A percentile compares a stretch with the other conserved stretches of the same genome.
Evolutionary conservation across 1,140 invertebrate genomes (phyloP).

Genomic region (Diplogasteroides magnus): DNA sequence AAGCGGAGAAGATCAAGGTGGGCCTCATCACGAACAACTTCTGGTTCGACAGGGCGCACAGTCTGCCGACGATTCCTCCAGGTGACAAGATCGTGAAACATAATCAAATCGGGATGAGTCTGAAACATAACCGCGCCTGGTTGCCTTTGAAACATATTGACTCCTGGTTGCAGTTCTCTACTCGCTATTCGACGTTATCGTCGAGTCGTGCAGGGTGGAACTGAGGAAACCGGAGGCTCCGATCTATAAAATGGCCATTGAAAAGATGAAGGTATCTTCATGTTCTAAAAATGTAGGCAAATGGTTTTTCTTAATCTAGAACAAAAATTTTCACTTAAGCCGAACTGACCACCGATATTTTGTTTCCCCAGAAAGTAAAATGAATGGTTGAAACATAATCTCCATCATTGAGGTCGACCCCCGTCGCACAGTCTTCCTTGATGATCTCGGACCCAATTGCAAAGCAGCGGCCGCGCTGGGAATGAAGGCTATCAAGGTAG

Average conservation of each 20-base stretch:
- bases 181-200: constrained; percentile 53
- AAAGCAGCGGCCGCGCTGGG: constrained; percentile 56
- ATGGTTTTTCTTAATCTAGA: no score
- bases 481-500: constrained; percentile 58
- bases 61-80: constrained; percentile 38
- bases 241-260: constrained; percentile 55
- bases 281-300: no score
- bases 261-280: constrained; percentile 21
- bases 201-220: constrained; percentile 57
- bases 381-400: no score
- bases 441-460: constrained; percentile 57
- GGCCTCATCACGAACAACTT: constrained; percentile 60
- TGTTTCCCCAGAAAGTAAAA: no score
- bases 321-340: no score
- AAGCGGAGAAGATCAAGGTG: constrained; percentile 56
- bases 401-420: constrained; percentile 54
- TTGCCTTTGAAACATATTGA: no score
- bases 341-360: no score
- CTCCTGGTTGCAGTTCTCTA: neutral
- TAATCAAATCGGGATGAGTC: no score
- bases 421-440: constrained; percentile 56
- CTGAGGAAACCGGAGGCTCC: constrained; percentile 56
- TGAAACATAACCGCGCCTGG: no score
- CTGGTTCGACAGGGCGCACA: constrained; percentile 41
- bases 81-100: constrained; percentile 27